These are phyloP conservation scores for Megalops cyprinoides DNA, from an alignment of 2,797 vertebrate species.

Conservation along the genomic window DNA sequence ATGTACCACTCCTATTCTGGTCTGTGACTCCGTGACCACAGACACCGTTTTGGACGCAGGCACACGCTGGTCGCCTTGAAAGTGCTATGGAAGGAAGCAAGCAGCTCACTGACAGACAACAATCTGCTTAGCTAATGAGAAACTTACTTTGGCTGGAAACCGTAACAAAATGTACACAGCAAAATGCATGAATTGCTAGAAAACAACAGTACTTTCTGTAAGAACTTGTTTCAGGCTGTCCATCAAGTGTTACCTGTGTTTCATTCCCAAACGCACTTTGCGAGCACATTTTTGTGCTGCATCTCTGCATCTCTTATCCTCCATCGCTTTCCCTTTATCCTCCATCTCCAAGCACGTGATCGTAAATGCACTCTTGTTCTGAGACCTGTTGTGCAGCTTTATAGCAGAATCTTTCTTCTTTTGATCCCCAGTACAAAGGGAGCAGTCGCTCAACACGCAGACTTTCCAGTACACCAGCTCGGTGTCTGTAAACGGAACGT, in stretches of 20 bases:
- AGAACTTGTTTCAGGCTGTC: neutral
- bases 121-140: neutral
- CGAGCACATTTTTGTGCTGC: neutral
- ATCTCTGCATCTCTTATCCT: no score
- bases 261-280: neutral
- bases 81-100: neutral
- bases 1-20: neutral
- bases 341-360: neutral
- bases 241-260: neutral
- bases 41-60: neutral
- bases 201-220: no score
- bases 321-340: neutral
- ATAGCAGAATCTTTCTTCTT: neutral
- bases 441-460: neutral
- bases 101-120: neutral
- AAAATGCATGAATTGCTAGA: no score
- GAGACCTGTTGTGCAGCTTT: constrained; percentile 28
- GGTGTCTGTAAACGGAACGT: neutral
- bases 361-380: neutral
- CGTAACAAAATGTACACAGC: no score
- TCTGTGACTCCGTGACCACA: neutral
- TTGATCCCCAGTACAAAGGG: neutral
- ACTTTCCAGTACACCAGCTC: neutral
- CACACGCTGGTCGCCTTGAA: neutral
- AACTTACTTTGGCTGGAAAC: no score